These are phyloP conservation scores for Rhombomys opimus DNA, from an alignment of 2,113 vertebrate genomes.

Conservation along the genomic window DNA sequence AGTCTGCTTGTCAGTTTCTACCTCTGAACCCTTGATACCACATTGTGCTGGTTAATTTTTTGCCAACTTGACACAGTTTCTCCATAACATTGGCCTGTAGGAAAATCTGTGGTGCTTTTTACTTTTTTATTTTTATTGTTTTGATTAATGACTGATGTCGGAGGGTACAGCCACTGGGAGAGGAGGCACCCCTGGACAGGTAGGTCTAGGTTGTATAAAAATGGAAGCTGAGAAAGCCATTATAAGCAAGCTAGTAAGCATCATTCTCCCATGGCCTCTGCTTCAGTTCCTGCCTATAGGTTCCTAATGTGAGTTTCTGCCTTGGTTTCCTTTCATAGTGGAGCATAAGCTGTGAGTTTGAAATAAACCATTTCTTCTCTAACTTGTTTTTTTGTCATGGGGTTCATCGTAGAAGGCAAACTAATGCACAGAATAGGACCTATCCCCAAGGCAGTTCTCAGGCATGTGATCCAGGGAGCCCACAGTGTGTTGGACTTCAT, in stretches of 20 bases:
- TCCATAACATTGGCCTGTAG: not conserved
- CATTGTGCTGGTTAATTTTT: not conserved
- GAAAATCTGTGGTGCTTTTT: not conserved
- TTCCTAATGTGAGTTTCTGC: not conserved
- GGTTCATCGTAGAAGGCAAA: not conserved
- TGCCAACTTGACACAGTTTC: not conserved
- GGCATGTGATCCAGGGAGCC: not conserved
- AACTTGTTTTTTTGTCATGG: not conserved
- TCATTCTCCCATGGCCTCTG: not conserved
- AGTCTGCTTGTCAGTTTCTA: not conserved
- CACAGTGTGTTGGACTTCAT: not conserved
- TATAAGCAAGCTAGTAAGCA: not conserved
- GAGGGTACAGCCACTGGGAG: not conserved
- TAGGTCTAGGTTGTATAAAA: not conserved
- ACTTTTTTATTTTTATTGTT: not conserved
- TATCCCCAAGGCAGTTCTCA: not conserved
- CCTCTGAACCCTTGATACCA: not conserved
- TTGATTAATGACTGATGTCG: no score
- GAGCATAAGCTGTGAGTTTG: not conserved
- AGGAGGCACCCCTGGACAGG: not conserved
- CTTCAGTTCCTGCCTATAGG: not conserved
- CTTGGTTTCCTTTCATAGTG: not conserved
- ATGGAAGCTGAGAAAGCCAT: not conserved
- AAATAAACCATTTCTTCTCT: not conserved
- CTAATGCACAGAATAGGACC: not conserved